Evolutionary conservation across 2,797 vertebrate species (phyloP), one percentile per base, ranked within the genome.

Genomic region (Erpetoichthys calabaricus): DNA sequence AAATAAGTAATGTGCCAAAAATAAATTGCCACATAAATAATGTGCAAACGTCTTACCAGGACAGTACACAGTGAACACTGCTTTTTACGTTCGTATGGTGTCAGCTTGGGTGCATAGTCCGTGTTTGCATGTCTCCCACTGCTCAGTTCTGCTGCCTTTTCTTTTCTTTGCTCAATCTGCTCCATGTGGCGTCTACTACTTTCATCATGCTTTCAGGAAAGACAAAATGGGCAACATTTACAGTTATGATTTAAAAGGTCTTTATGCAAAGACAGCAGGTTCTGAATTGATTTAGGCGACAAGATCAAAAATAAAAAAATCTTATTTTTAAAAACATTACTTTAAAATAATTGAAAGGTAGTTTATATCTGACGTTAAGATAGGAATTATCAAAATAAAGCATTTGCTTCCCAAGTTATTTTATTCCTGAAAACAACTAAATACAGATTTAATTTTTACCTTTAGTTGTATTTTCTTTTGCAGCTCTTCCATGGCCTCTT

Each of bases 381-480:
- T 25, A 25, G 25, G 25, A 25, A 25, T 25, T 25, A 25, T 25
- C 25, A 25, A 25, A 25, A 25, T 25, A 25, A 25, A 25, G 25
- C 25, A 1, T 25, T 25, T 25, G 25, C 25, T 25, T 25, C 25
- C 25, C 25, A 25, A 25, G 25, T 25, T 25, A 25, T 25, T 25
- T 25, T 25, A 25, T 25, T 25, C 25, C 25, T 25, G 25, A 25
- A 25, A 25, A 25, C 25, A 25, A 25, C 25, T 25, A 25, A 25
- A 25, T 1, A 25, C 25, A 25, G 25, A 25, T 25, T 25, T 25
- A 25, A 25, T 25, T 25, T 25, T 50, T 71, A 89, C 96, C 86
- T 99, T 99, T 76, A 95, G 85, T 65, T 99, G 96, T 64, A 99
- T 99, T 75, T 99, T 99, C 67, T 99, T 99, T 80, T 99, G 95